These are phyloP conservation scores for Achlya flavicornis DNA, from an alignment of 2,888 invertebrate genomes.

Conservation along the genomic window DNA sequence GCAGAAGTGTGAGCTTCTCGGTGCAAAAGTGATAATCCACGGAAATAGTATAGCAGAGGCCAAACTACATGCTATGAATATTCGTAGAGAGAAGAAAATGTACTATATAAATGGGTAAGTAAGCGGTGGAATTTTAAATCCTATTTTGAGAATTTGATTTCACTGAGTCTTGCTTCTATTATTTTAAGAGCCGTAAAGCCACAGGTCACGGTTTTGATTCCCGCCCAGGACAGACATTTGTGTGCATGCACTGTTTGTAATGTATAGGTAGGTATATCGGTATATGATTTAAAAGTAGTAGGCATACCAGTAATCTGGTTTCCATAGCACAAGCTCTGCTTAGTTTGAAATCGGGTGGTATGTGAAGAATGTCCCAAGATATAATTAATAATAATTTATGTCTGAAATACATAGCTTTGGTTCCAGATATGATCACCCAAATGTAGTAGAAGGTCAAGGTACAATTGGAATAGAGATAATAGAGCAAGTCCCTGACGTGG, in stretches of 20 bases:
- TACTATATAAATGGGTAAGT: conserved; percentile 94
- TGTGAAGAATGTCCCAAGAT: too few species aligned
- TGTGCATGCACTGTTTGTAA: too few species aligned
- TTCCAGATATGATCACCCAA: conserved; percentile 94
- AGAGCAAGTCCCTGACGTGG: conserved; percentile 93
- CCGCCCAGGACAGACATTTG: too few species aligned
- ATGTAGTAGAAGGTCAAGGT: conserved; percentile 97
- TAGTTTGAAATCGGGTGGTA: too few species aligned
- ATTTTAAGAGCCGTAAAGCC: too few species aligned
- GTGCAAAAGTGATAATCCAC: conserved; percentile 90
- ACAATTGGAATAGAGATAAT: conserved; percentile 96
- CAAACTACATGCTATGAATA: conserved; percentile 88
- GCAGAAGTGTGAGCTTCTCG: conserved; percentile 90
- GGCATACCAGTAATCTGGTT: too few species aligned
- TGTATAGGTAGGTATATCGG: too few species aligned
- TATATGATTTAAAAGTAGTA: too few species aligned
- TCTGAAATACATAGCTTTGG: not conserved
- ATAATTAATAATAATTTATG: too few species aligned
- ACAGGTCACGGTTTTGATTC: too few species aligned
- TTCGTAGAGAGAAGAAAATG: conserved; percentile 88
- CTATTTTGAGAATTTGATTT: not conserved
- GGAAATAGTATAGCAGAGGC: conserved; percentile 92
- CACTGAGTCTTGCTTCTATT: not conserved
- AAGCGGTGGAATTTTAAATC: not conserved
- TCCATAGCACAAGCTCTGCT: too few species aligned